Evolutionary conservation across 2,113 vertebrate species (phyloP).

Genomic region (Rhadina sibilatrix): DNA sequence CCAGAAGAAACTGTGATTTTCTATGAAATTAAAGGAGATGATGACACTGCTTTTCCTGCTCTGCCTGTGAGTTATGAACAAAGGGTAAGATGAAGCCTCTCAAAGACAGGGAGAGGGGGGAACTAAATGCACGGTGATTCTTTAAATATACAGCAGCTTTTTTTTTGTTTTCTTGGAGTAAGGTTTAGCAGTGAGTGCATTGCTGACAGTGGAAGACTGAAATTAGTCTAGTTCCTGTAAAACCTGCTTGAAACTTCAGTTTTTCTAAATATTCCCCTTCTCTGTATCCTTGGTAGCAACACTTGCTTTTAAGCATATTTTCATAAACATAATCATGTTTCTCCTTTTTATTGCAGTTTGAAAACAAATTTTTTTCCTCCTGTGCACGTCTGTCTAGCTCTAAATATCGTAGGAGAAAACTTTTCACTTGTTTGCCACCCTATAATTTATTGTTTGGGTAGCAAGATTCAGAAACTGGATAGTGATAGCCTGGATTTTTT

Average conservation of each 20-base stretch:
- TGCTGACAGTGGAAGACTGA: background rate
- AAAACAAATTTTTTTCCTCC: background rate
- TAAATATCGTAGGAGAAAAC: background rate
- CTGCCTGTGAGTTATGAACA: constrained; percentile 70
- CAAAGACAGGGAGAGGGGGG: fast-evolving
- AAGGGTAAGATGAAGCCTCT: background rate
- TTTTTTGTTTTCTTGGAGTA: background rate
- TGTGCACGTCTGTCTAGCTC: background rate
- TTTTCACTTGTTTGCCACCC: background rate
- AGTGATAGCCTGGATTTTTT: background rate
- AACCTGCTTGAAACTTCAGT: background rate
- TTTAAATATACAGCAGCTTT: background rate
- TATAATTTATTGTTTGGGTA: background rate
- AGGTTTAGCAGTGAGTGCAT: background rate
- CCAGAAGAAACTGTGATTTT: constrained; percentile 77
- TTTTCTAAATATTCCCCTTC: background rate
- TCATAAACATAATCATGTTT: background rate
- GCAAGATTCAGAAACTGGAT: background rate
- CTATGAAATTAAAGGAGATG: constrained; percentile 80
- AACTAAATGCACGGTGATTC: fast-evolving
- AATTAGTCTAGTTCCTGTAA: background rate
- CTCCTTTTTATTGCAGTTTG: background rate
- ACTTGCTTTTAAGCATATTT: background rate
- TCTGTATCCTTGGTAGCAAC: background rate
- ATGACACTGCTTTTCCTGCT: constrained; percentile 71